phyloP scores from a whole-genome alignment of 2,888 invertebrate species.

The Drosophila mettleri region DNA sequence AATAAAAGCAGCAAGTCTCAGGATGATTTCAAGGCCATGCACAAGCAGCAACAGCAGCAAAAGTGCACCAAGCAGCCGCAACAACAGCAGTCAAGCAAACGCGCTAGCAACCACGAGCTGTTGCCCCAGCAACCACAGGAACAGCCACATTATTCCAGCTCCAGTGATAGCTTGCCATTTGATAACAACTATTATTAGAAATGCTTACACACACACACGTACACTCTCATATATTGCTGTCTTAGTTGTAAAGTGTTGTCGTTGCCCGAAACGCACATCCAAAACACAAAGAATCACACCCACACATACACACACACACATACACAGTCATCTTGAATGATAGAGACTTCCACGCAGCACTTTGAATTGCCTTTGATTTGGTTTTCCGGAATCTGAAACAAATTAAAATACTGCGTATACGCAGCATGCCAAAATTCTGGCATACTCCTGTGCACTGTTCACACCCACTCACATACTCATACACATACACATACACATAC shows the following conservation, averaged over 20 bases:
- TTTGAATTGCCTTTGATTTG: slow-evolving; percentile 20
- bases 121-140: slow-evolving; percentile 56
- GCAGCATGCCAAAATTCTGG: slow-evolving; percentile 12
- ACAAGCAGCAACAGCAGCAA: slow-evolving; percentile 63
- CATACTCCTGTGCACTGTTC: slow-evolving; percentile 20
- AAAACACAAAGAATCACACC: slow-evolving; percentile 5
- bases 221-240: slow-evolving; percentile 26
- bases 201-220: slow-evolving; percentile 26
- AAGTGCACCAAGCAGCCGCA: slow-evolving; percentile 48
- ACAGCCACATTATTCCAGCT: slow-evolving; percentile 78
- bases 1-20: slow-evolving; percentile 74
- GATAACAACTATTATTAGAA: slow-evolving; percentile 82
- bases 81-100: slow-evolving; percentile 49
- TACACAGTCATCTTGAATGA: neutral
- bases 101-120: slow-evolving; percentile 62
- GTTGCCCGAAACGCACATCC: slow-evolving; percentile 17
- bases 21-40: slow-evolving; percentile 73
- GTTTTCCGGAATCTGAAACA: neutral
- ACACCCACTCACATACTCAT: slow-evolving; percentile 7
- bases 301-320: neutral
- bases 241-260: slow-evolving; percentile 33
- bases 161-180: slow-evolving; percentile 84
- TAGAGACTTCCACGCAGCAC: neutral
- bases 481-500: slow-evolving; percentile 11
- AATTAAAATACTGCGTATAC: slow-evolving; percentile 14